Evolutionary conservation across 2,797 vertebrate genomes (phyloP).

Genomic region (Chaetodon trifasciatus): DNA sequence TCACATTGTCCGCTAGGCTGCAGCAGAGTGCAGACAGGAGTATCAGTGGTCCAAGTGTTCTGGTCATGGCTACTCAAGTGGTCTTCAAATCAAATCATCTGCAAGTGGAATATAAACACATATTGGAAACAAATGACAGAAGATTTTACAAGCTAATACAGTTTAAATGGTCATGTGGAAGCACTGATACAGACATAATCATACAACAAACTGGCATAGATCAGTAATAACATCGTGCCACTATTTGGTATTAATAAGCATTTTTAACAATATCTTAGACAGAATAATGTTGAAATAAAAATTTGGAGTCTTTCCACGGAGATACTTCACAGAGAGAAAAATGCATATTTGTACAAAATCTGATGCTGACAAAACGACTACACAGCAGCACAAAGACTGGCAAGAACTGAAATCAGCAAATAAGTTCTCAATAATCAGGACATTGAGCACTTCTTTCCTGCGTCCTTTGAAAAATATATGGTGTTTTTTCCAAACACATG

Average conservation of each 20-base stretch:
- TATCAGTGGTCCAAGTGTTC: conserved; percentile 49
- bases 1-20: conserved; percentile 77
- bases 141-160: neutral
- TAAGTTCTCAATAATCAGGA: neutral
- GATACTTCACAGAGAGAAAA: neutral
- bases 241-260: too few species aligned
- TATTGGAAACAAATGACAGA: neutral
- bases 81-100: conserved; percentile 39
- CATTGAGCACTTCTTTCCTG: neutral
- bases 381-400: neutral
- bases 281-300: neutral
- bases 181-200: neutral
- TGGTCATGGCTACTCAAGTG: conserved; percentile 62
- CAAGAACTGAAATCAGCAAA: neutral
- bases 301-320: neutral
- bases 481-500: neutral
- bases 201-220: too few species aligned
- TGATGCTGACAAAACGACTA: neutral
- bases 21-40: conserved; percentile 78
- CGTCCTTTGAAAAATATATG: neutral
- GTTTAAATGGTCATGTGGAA: neutral
- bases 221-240: too few species aligned
- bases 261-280: neutral
- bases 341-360: neutral
- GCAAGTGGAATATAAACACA: conserved; percentile 26